Evolutionary conservation across 2,888 invertebrate species (phyloP).

Genomic region (Blera fallax): DNA sequence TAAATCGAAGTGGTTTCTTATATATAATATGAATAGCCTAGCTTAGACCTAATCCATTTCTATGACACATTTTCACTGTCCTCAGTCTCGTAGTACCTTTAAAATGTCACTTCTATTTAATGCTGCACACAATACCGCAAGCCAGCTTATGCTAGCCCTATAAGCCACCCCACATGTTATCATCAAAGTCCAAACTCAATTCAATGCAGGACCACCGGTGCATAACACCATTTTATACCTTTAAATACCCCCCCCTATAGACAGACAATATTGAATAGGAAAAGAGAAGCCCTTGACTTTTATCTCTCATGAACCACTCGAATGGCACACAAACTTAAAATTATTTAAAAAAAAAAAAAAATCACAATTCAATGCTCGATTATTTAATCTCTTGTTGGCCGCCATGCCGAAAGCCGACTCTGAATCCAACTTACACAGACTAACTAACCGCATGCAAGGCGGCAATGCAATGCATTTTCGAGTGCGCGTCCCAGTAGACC

Average conservation of each 20-base stretch:
- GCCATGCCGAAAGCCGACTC: not conserved
- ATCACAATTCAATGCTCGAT: constrained; percentile 58
- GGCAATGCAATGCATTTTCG: constrained; percentile 54
- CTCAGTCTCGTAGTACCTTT: no score
- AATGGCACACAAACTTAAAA: not conserved
- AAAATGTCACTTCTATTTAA: not conserved
- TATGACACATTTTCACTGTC: no score
- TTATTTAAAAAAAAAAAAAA: constrained; percentile 5
- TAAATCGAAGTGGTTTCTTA: no score
- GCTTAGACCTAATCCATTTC: no score
- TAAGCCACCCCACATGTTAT: not conserved
- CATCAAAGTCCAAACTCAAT: not conserved
- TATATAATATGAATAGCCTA: no score
- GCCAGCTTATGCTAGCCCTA: not conserved
- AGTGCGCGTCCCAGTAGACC: constrained; percentile 56
- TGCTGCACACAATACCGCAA: not conserved
- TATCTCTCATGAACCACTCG: constrained; percentile 41
- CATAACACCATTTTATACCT: not conserved
- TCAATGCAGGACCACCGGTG: not conserved
- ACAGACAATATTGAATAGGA: constrained; percentile 12
- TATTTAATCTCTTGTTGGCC: constrained; percentile 53
- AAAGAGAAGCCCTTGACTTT: constrained; percentile 52
- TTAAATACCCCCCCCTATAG: not conserved
- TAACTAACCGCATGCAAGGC: not conserved
- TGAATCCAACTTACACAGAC: not conserved